phyloP scores from a whole-genome alignment of 1,140 invertebrate species.

The Drosophila lini region DNA sequence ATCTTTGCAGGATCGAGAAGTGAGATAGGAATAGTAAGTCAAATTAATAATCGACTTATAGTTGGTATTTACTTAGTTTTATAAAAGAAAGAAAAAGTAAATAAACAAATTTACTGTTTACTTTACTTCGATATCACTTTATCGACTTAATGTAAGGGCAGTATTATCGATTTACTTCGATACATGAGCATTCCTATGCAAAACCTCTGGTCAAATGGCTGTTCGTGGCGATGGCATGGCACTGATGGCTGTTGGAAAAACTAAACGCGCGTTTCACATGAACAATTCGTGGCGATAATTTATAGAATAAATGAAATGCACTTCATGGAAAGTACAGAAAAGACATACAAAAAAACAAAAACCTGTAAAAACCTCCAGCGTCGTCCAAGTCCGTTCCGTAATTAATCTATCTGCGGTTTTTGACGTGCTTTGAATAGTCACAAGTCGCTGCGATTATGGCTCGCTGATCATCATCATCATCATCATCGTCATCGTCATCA shows the following conservation, averaged over 20 bases:
- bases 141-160: background rate
- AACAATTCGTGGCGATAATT: constrained; percentile 82
- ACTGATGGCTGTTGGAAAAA: constrained; percentile 28
- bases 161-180: background rate
- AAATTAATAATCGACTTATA: too few relatives aligned
- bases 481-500: constrained; percentile 21
- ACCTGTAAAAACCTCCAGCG: constrained; percentile 11
- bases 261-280: constrained; percentile 68
- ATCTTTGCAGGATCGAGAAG: too few relatives aligned
- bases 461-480: constrained; percentile 64
- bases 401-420: constrained; percentile 76
- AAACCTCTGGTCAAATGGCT: constrained; percentile 52
- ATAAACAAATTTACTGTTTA: too few relatives aligned
- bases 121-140: background rate
- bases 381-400: constrained; percentile 64
- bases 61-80: too few relatives aligned
- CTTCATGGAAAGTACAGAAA: constrained; percentile 65
- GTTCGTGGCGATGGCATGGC: constrained; percentile 26
- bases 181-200: background rate
- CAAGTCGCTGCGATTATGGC: constrained; percentile 64
- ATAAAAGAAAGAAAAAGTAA: too few relatives aligned
- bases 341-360: background rate
- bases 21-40: too few relatives aligned
- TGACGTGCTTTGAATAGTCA: constrained; percentile 78
- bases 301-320: constrained; percentile 81